Base-by-base conservation (phyloP, 2,113 vertebrate genomes). In the Sinocyclocheilus maitianheensis region DNA sequence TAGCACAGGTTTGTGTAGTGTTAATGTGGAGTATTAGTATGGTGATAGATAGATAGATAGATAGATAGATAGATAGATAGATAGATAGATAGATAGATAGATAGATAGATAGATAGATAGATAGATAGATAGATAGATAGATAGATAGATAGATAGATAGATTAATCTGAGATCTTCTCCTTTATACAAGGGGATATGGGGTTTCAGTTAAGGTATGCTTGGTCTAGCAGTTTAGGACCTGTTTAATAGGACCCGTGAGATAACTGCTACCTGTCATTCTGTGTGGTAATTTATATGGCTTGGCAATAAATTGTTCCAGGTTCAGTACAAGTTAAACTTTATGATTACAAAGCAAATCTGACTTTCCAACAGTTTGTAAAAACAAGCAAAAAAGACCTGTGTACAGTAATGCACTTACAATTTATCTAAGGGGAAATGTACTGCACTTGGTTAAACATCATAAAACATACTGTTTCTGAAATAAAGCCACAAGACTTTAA, bases 241-340 rank as follows among this genome's bases (percentile, higher is more conserved):
- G 67, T 30, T 72, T 34, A 83, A 83, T 40, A 55, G 26, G 46
- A 71, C 18, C 22, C n/a, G 4, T 78, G 65, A 24, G 60, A 83
- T 16, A 30, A n/a, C 4, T 10, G 53, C 81, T 78, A 58, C 55
- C 63, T 78, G 62, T 30, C 63, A 69, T 8, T 13, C 6, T 34
- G 20, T 58, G 26, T 83, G 34, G 58, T 18, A 76, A 20, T 34
- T 24, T 24, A 63, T n/a, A 24, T 63, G 11, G 14, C 62, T 63
- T 63, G 62, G 24, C 60, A 63, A 63, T 9, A 63, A 63, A 63
- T 63, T n/a, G 8, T 62, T 63, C 60, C 10, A 4, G n/a, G 60
- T 24, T 62, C 9, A 62, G 22, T 62, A 62, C 22, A 62, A n/a
- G 55, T 58, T 60, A 22, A 60, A 12, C n/a, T 10, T 3, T 63